Percentiles rank a stretch among this genome's conserved stretches.
Evolutionary conservation across 2,888 invertebrate genomes (phyloP).

Genomic region (Oscheius sp.): DNA sequence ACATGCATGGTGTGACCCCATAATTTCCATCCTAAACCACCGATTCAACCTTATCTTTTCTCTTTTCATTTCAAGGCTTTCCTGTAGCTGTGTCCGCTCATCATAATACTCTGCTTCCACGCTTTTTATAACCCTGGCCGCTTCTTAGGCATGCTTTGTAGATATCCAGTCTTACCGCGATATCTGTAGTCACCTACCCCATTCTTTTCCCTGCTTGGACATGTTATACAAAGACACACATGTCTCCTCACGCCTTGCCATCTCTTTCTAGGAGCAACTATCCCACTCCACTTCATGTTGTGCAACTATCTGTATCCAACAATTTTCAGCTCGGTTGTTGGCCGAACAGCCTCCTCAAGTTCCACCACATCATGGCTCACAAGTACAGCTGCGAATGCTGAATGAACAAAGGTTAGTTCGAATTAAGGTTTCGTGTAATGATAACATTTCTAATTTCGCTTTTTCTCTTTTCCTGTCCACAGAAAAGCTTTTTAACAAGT

Average conservation of each 20-base stretch:
- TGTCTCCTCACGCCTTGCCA: constrained; percentile 21
- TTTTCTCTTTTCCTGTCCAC: constrained; percentile 9
- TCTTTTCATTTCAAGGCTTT: constrained; percentile 2
- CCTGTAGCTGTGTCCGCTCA: not conserved
- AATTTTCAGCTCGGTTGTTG: constrained; percentile 51
- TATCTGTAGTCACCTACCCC: not conserved
- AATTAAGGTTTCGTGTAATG: not conserved
- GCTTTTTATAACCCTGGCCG: constrained; percentile 20
- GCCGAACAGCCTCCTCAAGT: constrained; percentile 39
- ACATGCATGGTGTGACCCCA: constrained; percentile 18
- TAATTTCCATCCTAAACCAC: not conserved
- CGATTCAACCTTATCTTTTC: not conserved
- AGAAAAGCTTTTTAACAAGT: constrained; percentile 24
- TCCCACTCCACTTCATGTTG: not conserved
- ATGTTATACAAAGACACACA: not conserved
- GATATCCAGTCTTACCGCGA: constrained; percentile 6
- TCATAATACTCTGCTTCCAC: not conserved
- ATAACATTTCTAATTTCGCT: constrained; percentile 1
- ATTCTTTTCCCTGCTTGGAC: constrained; percentile 11
- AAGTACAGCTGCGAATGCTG: constrained; percentile 59
- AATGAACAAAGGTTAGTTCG: constrained; percentile 58
- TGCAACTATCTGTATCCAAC: constrained; percentile 10
- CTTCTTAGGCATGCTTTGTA: constrained; percentile 15
- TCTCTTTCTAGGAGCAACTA: constrained; percentile 6
- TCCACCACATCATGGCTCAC: constrained; percentile 42